Percentiles rank a stretch among this genome's conserved stretches.
phyloP scores from a whole-genome alignment of 2,888 invertebrate species.

The Coenonympha arcania region DNA sequence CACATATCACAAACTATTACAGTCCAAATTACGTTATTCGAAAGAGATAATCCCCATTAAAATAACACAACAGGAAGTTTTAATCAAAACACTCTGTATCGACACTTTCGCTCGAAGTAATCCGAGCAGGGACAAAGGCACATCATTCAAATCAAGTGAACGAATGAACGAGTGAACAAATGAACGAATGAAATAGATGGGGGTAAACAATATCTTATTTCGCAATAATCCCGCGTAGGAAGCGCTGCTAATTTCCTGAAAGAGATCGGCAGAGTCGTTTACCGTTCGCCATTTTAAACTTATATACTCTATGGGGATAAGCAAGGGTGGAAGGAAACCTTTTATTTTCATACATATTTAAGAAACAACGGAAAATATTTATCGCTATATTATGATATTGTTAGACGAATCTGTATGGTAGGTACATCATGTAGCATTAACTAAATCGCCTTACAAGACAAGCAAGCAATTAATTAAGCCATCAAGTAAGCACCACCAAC shows the following conservation, averaged over 20 bases:
- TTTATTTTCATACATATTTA: too few relatives aligned
- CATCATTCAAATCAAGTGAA: conserved; percentile 41
- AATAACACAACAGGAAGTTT: conserved; percentile 22
- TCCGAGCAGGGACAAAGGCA: conserved; percentile 51
- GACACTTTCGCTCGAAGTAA: conserved; percentile 29
- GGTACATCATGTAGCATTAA: too few relatives aligned
- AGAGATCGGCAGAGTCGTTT: conserved; percentile 55
- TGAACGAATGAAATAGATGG: conserved; percentile 49
- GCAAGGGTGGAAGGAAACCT: not conserved
- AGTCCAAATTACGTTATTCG: too few relatives aligned
- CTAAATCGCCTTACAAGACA: too few relatives aligned
- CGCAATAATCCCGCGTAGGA: conserved; percentile 65
- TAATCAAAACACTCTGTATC: conserved; percentile 24
- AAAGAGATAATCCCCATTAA: not conserved
- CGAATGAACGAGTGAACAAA: conserved; percentile 44
- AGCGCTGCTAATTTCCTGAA: conserved; percentile 71
- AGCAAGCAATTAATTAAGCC: too few relatives aligned
- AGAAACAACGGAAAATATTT: too few relatives aligned
- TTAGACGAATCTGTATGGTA: too few relatives aligned
- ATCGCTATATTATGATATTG: too few relatives aligned
- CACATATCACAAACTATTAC: too few relatives aligned
- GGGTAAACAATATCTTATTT: conserved; percentile 73
- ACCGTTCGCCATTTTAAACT: conserved; percentile 52
- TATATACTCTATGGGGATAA: conserved; percentile 29
- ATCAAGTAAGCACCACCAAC: too few relatives aligned